Conservation (phyloP, 2,888 invertebrate species). For the Drosophila cracens region DNA sequence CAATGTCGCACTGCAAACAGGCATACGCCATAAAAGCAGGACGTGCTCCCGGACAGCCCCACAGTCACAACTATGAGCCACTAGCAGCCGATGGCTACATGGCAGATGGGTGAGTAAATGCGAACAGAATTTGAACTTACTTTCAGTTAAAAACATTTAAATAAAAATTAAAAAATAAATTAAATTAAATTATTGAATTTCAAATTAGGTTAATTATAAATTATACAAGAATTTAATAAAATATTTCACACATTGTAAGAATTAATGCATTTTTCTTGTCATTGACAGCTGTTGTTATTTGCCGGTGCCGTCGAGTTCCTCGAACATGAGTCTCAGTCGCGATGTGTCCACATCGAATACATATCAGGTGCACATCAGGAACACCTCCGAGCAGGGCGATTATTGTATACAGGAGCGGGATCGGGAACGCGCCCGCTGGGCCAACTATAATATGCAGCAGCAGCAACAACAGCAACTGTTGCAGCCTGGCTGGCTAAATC, state of each 20-base stretch:
- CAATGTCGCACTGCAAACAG: conserved; percentile 30
- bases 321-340: conserved; percentile 78
- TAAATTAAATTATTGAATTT: too few species aligned
- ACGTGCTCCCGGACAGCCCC: conserved; percentile 47
- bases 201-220: neutral
- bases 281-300: conserved; percentile 68
- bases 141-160: neutral
- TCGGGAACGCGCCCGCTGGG: conserved; percentile 90
- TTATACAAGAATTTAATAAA: neutral
- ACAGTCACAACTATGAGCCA: conserved; percentile 60
- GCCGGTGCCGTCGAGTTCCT: conserved; percentile 73
- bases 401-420: conserved; percentile 87
- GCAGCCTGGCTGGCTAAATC: conserved; percentile 86
- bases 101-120: conserved; percentile 66
- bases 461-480: conserved; percentile 41
- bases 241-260: neutral
- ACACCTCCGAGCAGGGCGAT: conserved; percentile 71
- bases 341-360: conserved; percentile 85
- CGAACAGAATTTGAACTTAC: neutral
- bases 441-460: conserved; percentile 86
- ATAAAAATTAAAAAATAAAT: neutral
- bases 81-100: conserved; percentile 68
- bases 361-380: conserved; percentile 81
- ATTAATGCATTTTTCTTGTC: neutral
- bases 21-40: conserved; percentile 69